Conservation (phyloP, 2,888 invertebrate genomes). For the Pseudeuparius sepicola region DNA sequence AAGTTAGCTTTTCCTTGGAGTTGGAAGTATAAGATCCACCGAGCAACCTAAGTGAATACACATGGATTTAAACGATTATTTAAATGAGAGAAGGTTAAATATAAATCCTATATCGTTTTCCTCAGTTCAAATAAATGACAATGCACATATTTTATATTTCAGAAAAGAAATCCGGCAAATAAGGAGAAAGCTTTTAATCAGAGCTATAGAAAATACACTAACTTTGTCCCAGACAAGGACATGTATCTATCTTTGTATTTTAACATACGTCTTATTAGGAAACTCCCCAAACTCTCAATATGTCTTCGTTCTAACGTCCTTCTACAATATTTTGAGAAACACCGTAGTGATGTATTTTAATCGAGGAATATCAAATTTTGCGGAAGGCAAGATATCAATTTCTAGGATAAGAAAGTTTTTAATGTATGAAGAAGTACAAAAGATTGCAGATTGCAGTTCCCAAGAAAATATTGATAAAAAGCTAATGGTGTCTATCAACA, state of each 20-base stretch:
- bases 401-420: constrained; percentile 47
- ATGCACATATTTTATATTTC: constrained; percentile 15
- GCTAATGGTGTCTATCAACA: constrained; percentile 37
- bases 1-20: too few relatives aligned
- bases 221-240: constrained; percentile 72
- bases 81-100: too few relatives aligned
- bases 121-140: too few relatives aligned
- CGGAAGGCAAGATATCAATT: constrained; percentile 44
- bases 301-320: constrained; percentile 65
- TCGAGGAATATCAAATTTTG: constrained; percentile 49
- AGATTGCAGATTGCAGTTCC: neutral
- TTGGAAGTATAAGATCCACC: too few relatives aligned
- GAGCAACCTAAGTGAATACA: too few relatives aligned
- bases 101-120: too few relatives aligned
- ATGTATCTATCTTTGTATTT: constrained; percentile 71
- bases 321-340: constrained; percentile 60
- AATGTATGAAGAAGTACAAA: constrained; percentile 30
- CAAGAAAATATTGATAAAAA: neutral
- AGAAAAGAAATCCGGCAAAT: constrained; percentile 61
- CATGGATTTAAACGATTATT: too few relatives aligned
- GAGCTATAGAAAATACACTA: constrained; percentile 52
- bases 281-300: constrained; percentile 45
- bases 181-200: constrained; percentile 50
- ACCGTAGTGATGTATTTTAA: constrained; percentile 55
- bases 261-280: constrained; percentile 62